Conservation (phyloP, 2,113 vertebrate genomes). For the Marmota flaviventris region DNA sequence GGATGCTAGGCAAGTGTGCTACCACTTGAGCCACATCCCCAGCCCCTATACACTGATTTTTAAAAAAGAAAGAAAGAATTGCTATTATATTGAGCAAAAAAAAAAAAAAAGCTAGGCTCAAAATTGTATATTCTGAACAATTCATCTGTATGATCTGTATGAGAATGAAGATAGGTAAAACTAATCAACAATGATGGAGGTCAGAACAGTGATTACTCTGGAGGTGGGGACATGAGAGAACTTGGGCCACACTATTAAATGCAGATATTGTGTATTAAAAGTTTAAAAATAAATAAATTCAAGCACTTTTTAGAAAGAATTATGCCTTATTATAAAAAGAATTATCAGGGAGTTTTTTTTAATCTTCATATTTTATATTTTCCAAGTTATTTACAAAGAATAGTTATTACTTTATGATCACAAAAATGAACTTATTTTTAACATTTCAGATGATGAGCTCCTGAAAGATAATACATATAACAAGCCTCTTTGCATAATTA, state of each 20-base stretch:
- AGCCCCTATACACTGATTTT: too few relatives aligned
- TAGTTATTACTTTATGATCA: background rate
- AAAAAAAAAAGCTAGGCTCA: background rate
- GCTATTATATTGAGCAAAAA: background rate
- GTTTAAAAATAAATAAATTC: background rate
- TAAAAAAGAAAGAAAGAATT: background rate
- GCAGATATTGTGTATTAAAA: background rate
- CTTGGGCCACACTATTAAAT: background rate
- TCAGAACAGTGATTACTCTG: background rate
- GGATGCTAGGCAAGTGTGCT: too few relatives aligned
- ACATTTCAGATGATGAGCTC: slow-evolving; percentile 2
- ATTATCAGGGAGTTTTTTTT: background rate
- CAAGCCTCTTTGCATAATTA: background rate
- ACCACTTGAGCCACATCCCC: too few relatives aligned
- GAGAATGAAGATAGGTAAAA: background rate
- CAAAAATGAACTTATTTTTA: background rate
- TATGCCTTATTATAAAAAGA: background rate
- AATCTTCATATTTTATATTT: slow-evolving; percentile 7
- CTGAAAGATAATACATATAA: background rate
- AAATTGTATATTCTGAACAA: background rate
- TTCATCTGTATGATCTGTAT: background rate
- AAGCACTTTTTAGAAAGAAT: background rate
- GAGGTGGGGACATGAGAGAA: background rate
- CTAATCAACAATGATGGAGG: background rate
- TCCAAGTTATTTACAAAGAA: slow-evolving; percentile 1